These are phyloP conservation scores for Echeneis naucrates DNA, from an alignment of 2,797 vertebrate genomes.

Conservation along the genomic window DNA sequence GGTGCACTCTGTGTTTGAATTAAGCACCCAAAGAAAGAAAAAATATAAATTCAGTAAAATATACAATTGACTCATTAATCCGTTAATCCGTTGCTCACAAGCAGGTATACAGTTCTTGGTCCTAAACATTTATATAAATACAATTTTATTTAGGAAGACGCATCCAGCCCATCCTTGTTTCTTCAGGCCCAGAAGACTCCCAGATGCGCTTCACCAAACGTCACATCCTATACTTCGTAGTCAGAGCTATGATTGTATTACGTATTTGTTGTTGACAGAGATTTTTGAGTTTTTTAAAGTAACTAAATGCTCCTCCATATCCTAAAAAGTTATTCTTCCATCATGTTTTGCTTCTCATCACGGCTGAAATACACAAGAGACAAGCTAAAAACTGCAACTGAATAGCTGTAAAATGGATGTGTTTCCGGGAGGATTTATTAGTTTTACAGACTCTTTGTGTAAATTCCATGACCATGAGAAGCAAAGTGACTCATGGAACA, in stretches of 20 bases:
- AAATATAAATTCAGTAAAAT: background rate
- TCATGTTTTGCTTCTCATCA: slow-evolving; percentile 5
- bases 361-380: background rate
- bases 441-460: background rate
- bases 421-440: slow-evolving; percentile 13
- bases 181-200: too few relatives aligned
- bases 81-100: too few relatives aligned
- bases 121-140: too few relatives aligned
- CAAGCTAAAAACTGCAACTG: slow-evolving; percentile 18
- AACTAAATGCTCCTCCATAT: slow-evolving; percentile 17
- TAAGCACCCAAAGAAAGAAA: background rate
- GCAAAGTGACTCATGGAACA: background rate
- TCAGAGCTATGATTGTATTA: slow-evolving; percentile 23
- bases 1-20: too few relatives aligned
- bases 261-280: slow-evolving; percentile 23
- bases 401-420: slow-evolving; percentile 7
- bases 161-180: too few relatives aligned
- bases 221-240: background rate
- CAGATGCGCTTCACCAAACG: slow-evolving; percentile 6
- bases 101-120: too few relatives aligned
- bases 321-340: background rate
- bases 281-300: slow-evolving; percentile 17
- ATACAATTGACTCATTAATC: too few relatives aligned
- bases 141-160: too few relatives aligned
- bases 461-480: background rate